Evolutionary conservation across 35 echinoderm and acorn worm genomes (phyloP).

Genomic region (Hemicentrotus pulcherrimus): DNA sequence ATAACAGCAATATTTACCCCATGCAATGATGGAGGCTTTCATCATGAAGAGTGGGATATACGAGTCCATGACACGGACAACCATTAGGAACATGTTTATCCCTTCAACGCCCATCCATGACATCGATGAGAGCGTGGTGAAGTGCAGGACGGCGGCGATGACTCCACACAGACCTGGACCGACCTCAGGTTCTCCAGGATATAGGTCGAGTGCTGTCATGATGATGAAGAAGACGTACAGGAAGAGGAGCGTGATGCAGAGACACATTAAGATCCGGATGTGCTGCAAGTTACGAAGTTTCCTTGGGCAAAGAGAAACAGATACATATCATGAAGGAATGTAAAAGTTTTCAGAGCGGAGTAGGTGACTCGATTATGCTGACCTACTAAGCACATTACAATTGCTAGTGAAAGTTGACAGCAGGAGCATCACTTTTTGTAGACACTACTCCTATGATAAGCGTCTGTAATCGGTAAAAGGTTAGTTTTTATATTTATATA

Average conservation of each 20-base stretch:
- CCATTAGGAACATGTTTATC: conserved; percentile 59
- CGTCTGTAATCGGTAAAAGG: no score
- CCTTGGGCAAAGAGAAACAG: not conserved
- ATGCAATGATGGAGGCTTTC: conserved; percentile 21
- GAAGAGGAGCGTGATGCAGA: conserved; percentile 44
- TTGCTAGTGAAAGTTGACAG: no score
- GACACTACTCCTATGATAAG: no score
- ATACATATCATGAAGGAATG: no score
- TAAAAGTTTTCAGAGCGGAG: no score
- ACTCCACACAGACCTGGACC: conserved; percentile 15
- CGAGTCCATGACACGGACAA: conserved; percentile 59
- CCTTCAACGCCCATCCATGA: conserved; percentile 62
- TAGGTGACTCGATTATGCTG: no score
- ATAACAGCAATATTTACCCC: no score
- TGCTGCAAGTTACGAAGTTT: conserved; percentile 45
- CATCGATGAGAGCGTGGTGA: conserved; percentile 32
- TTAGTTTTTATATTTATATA: no score
- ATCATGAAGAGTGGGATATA: conserved; percentile 49
- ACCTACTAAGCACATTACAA: no score
- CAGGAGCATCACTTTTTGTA: no score
- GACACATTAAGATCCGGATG: conserved; percentile 48
- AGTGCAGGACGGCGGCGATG: conserved; percentile 49
- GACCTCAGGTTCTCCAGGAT: not conserved
- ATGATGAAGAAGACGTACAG: conserved; percentile 50
- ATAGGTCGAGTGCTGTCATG: not conserved